A percentile compares a stretch with the other conserved stretches of the same genome.
These are phyloP conservation scores for Sebastes steindachneri DNA, from an alignment of 2,797 vertebrate species.

Conservation along the genomic window DNA sequence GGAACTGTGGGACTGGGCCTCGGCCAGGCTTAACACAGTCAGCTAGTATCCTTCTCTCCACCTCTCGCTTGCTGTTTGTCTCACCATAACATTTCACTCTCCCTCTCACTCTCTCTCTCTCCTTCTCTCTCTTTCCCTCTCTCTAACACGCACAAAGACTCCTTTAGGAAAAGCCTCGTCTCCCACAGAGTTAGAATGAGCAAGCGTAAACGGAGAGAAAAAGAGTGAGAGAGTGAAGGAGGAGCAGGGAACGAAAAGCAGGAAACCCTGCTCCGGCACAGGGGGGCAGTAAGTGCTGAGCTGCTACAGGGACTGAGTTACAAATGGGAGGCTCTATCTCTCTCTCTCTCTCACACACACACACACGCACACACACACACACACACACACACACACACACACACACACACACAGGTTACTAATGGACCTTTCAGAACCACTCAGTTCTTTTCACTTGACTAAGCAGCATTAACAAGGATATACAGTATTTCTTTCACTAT, in stretches of 20 bases:
- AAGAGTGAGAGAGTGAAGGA: constrained; percentile 42
- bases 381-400: neutral
- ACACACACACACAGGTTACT: constrained; percentile 58
- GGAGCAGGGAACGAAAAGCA: constrained; percentile 38
- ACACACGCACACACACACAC: constrained; percentile 25
- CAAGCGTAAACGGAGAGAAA: constrained; percentile 47
- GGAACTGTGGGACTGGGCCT: constrained; percentile 48
- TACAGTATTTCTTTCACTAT: neutral
- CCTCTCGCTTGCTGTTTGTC: constrained; percentile 39
- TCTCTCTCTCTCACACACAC: constrained; percentile 4
- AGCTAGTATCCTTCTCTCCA: constrained; percentile 63
- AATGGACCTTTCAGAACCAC: constrained; percentile 74
- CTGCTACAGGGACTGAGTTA: constrained; percentile 71
- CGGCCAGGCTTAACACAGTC: constrained; percentile 62
- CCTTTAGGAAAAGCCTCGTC: constrained; percentile 73
- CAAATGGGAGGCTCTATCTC: constrained; percentile 54
- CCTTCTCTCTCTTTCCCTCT: constrained; percentile 31
- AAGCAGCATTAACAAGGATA: constrained; percentile 39
- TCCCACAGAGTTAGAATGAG: constrained; percentile 73
- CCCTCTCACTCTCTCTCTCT: constrained; percentile 29
- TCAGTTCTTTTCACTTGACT: constrained; percentile 58
- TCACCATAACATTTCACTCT: constrained; percentile 57
- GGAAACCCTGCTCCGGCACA: constrained; percentile 74
- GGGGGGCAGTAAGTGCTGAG: constrained; percentile 68
- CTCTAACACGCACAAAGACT: constrained; percentile 73